Conservation (phyloP, 2,113 vertebrate genomes). For the Dromiciops gliroides region DNA sequence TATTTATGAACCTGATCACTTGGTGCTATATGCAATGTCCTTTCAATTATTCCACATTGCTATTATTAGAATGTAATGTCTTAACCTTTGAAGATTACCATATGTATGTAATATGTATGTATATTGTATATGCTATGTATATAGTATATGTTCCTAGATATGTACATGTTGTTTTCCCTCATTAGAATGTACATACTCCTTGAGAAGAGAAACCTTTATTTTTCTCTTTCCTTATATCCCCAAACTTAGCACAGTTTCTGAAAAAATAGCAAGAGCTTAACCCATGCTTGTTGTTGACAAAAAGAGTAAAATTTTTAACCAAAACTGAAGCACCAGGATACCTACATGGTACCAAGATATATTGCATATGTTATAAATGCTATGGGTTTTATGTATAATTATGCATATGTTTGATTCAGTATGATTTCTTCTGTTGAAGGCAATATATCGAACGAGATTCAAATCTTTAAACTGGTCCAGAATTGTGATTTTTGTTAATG, state of each 20-base stretch:
- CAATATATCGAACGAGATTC: neutral
- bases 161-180: neutral
- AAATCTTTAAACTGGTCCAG: neutral
- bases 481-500: neutral
- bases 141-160: neutral
- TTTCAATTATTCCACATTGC: neutral
- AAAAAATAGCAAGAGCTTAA: neutral
- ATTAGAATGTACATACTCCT: neutral
- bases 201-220: neutral
- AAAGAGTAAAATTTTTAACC: constrained; percentile 27
- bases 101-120: too few species aligned
- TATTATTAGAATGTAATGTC: neutral
- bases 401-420: constrained; percentile 11
- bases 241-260: neutral
- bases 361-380: neutral
- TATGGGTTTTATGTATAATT: neutral
- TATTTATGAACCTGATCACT: neutral
- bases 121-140: neutral
- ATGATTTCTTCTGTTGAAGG: neutral
- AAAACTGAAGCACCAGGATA: neutral
- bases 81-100: neutral
- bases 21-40: neutral
- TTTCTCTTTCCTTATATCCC: neutral
- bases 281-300: neutral
- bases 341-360: neutral